phyloP scores from a whole-genome alignment of 1,140 invertebrate genomes.

The Bactericera cockerelli region DNA sequence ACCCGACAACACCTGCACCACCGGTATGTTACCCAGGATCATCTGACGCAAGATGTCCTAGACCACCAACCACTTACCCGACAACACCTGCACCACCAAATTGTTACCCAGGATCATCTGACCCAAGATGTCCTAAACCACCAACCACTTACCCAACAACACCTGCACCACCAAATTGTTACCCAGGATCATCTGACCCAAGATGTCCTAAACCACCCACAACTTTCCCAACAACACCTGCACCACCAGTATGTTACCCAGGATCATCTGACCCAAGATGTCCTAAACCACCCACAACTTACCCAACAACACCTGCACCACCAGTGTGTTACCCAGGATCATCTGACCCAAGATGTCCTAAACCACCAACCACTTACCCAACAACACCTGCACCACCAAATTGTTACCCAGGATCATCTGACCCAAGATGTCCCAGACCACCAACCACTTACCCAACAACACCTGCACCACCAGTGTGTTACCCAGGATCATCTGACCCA shows the following conservation, averaged over 20 bases:
- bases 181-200: conserved; percentile 26
- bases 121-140: conserved; percentile 30
- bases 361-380: conserved; percentile 24
- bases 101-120: conserved; percentile 30
- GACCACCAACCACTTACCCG: conserved; percentile 18
- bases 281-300: conserved; percentile 30
- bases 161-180: conserved; percentile 21
- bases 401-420: conserved; percentile 27
- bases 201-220: conserved; percentile 23
- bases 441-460: conserved; percentile 21
- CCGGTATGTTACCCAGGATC: conserved; percentile 19
- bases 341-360: conserved; percentile 27
- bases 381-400: conserved; percentile 20
- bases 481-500: conserved; percentile 26
- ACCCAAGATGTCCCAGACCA: conserved; percentile 29
- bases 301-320: conserved; percentile 23
- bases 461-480: conserved; percentile 22
- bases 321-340: conserved; percentile 26
- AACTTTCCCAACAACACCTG: conserved; percentile 22
- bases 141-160: conserved; percentile 21
- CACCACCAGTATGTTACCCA: conserved; percentile 28
- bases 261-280: conserved; percentile 33
- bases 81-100: conserved; percentile 18
- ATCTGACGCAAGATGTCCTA: conserved; percentile 22
- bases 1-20: conserved; percentile 16